These are phyloP conservation scores for Rhizoglyphus robini DNA, from an alignment of 1,140 invertebrate species.

Conservation along the genomic window DNA sequence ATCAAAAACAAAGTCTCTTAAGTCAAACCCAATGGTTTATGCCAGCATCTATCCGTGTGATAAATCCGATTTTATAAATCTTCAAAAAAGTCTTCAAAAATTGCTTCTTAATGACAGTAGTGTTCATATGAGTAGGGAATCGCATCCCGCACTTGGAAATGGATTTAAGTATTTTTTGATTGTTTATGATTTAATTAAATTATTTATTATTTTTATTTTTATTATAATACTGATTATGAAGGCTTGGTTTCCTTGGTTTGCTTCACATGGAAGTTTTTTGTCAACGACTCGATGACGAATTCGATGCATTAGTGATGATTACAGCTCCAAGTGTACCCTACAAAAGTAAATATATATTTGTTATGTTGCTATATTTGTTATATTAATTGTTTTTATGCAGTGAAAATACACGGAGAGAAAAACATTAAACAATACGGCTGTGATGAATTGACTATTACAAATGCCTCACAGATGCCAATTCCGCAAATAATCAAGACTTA, in stretches of 20 bases:
- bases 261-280: constrained; percentile 92
- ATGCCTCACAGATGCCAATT: constrained; percentile 64
- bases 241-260: constrained; percentile 80
- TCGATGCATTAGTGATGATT: constrained; percentile 64
- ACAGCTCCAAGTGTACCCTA: constrained; percentile 91
- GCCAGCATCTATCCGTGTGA: constrained; percentile 66
- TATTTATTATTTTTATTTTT: no score
- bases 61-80: constrained; percentile 58
- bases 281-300: constrained; percentile 84
- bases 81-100: constrained; percentile 72
- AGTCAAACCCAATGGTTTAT: constrained; percentile 27
- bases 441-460: constrained; percentile 58
- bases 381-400: no score
- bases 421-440: constrained; percentile 51
- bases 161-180: constrained; percentile 47
- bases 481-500: constrained; percentile 50
- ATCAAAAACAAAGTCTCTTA: background rate
- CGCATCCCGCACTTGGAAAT: constrained; percentile 77
- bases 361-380: constrained; percentile 29
- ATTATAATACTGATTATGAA: constrained; percentile 33
- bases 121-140: constrained; percentile 59
- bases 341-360: no score
- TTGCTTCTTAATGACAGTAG: constrained; percentile 85
- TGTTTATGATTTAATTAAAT: background rate
- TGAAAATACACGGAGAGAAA: constrained; percentile 52